Evolutionary conservation across 53 echinoderm and acorn worm species (phyloP).

Genomic region (Holothuria leucospilota): DNA sequence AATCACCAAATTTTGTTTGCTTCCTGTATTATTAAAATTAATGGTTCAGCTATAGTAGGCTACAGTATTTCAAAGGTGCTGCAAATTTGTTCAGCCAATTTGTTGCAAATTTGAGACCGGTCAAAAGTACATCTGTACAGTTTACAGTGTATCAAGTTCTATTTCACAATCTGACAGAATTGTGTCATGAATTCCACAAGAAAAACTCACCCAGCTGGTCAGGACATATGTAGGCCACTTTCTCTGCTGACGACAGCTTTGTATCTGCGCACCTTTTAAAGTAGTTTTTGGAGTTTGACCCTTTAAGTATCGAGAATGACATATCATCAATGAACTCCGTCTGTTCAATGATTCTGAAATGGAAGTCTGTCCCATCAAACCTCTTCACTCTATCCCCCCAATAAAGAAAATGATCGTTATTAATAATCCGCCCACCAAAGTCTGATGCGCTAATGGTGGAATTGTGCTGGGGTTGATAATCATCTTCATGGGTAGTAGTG

Average conservation of each 20-base stretch:
- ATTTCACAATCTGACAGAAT: no score
- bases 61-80: no score
- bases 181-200: no score
- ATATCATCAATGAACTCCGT: constrained; percentile 95
- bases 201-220: constrained; percentile 83
- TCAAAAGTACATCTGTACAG: no score
- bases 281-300: constrained; percentile 66
- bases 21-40: no score
- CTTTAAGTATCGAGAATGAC: constrained; percentile 71
- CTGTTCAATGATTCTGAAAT: constrained; percentile 85
- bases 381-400: constrained; percentile 74
- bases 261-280: constrained; percentile 76
- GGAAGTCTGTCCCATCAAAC: constrained; percentile 60
- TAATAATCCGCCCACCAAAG: constrained; percentile 89
- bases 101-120: no score
- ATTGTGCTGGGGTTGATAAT: constrained; percentile 81
- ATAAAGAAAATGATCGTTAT: constrained; percentile 95
- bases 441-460: constrained; percentile 86
- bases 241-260: constrained; percentile 79
- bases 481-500: constrained; percentile 70
- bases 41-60: no score
- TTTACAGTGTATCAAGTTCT: no score
- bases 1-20: no score
- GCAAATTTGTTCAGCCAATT: no score
- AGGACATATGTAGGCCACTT: constrained; percentile 92